phyloP scores from a whole-genome alignment of 2,797 vertebrate genomes.

The Eulemur mongoz region DNA sequence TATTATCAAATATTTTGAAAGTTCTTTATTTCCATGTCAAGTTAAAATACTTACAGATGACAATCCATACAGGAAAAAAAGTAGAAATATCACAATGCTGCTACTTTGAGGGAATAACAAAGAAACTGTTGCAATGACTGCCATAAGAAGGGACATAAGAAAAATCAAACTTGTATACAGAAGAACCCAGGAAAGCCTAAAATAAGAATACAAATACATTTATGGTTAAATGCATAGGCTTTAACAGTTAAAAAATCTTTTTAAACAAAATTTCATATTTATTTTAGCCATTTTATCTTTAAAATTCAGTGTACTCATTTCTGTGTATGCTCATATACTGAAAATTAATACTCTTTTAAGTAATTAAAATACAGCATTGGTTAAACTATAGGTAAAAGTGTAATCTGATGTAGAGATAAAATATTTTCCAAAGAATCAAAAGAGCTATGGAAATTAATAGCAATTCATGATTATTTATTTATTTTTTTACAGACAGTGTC shows the following conservation, averaged over 20 bases:
- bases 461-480: background rate
- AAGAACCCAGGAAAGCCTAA: conserved; percentile 97
- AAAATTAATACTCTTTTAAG: conserved; percentile 1
- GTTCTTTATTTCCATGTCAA: background rate
- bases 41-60: conserved; percentile 92
- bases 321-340: background rate
- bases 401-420: background rate
- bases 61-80: conserved; percentile 97
- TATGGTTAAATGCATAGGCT: background rate
- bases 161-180: conserved; percentile 94
- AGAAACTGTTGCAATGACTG: conserved; percentile 93
- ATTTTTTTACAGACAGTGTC: background rate
- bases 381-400: background rate
- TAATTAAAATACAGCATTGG: background rate
- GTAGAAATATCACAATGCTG: conserved; percentile 93
- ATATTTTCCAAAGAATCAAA: conserved; percentile 4
- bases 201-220: conserved; percentile 28
- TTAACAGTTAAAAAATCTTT: background rate
- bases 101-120: conserved; percentile 95
- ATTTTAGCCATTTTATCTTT: background rate
- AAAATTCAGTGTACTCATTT: conserved; percentile 7
- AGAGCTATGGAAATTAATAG: background rate
- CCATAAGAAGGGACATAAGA: conserved; percentile 96
- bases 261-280: background rate
- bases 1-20: background rate